Evolutionary conservation across 2,797 vertebrate species (phyloP), one percentile per base, ranked within the genome.

Genomic region (Pempheris klunzingeri): DNA sequence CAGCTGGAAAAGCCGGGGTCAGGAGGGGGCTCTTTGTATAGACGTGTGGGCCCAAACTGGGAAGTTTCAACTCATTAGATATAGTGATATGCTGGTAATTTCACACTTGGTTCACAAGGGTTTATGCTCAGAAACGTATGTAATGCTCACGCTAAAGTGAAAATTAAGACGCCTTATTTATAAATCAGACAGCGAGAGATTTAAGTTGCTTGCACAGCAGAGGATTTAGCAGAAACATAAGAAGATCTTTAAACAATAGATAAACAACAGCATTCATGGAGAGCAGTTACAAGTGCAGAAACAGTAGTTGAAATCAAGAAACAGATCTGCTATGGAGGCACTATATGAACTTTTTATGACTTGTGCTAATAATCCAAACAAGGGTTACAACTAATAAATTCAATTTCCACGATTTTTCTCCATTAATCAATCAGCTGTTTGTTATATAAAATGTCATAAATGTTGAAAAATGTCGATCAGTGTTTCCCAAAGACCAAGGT

Each of bases 1-100:
- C 95, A 95, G 93, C 93, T 95, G 92, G 87, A 88, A 60, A 77
- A 67, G 71, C 78, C 28, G 72, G 73, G 83, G 74, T 80, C 54
- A 77, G 76, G 55, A 73, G 65, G 82, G 18, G 20, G 43, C 55
- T 65, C 66, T 71, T 76, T 87, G 68, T 73, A 34, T 61, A 61
- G 53, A 77, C 32, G 18, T 49, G 43, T 15, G 36, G 60, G 50
- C 49, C n/a, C 32, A 62, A 46, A 75, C 13, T 5, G 57, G 15
- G 57, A 58, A n/a, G 58, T 53, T 65, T 75, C 1, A 24, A n/a
- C 38, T 61, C 24, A 10, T 69, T 66, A 52, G 14, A 59, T 32
- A 0, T 43, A 50, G 8, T 49, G 28, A 4, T 17, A 12, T 26
- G 7, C 26, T 61, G 32, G 64, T 20, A 0, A 9, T 57, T 46